A percentile compares a stretch with the other conserved stretches of the same genome.
Conservation (phyloP, 2,113 vertebrate species). For the Rhinolophus sinicus region DNA sequence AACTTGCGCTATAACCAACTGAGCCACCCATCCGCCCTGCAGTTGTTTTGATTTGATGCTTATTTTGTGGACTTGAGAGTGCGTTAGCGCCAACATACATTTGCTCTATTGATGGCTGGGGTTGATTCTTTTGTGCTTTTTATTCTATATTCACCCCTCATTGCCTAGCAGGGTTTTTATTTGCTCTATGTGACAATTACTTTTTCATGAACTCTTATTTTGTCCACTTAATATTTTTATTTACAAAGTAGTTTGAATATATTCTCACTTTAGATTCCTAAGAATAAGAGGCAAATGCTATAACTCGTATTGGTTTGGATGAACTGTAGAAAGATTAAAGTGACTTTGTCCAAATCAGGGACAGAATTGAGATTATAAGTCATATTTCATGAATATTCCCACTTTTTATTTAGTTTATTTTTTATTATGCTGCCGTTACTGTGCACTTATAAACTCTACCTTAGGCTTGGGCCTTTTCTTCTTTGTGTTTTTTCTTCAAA, state of each 20-base stretch:
- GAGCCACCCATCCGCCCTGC: no score
- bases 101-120: not conserved
- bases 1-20: no score
- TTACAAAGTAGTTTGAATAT: constrained; percentile 25
- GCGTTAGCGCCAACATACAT: not conserved
- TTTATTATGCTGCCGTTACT: not conserved
- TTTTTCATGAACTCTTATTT: constrained; percentile 4
- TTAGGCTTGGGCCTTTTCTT: not conserved
- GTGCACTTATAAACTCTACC: not conserved
- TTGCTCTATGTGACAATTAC: not conserved
- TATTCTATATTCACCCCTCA: not conserved
- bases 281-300: not conserved
- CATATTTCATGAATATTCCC: not conserved
- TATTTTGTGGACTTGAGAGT: not conserved
- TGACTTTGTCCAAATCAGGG: not conserved
- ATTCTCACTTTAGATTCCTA: not conserved
- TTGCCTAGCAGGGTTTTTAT: not conserved
- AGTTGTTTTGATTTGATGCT: not conserved
- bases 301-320: not conserved
- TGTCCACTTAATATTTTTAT: constrained; percentile 34
- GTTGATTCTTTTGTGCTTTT: not conserved
- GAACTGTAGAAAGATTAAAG: not conserved
- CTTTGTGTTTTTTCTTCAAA: not conserved
- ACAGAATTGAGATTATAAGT: not conserved
- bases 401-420: not conserved